These are phyloP conservation scores for Microcebus tavaratra DNA, from an alignment of 2,113 vertebrate genomes.

Conservation along the genomic window DNA sequence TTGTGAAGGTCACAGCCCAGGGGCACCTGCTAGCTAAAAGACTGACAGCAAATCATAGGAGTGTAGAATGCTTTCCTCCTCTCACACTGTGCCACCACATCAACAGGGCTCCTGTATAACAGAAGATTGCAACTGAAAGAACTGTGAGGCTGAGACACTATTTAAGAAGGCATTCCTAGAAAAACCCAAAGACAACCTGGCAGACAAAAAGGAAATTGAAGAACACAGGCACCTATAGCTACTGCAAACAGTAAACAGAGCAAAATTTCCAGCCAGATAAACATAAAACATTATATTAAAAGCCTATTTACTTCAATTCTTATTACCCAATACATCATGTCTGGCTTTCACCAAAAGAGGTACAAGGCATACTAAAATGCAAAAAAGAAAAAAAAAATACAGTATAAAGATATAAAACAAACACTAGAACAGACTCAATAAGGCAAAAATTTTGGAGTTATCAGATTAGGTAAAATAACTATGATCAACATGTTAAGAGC, in stretches of 20 bases:
- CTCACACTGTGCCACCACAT: background rate
- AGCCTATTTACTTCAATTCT: background rate
- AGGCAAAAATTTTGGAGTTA: background rate
- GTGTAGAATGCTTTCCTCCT: background rate
- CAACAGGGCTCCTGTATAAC: background rate
- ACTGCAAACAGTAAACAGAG: background rate
- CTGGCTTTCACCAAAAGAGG: conserved; percentile 25
- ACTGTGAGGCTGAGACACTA: background rate
- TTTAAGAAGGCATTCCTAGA: background rate
- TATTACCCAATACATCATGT: background rate
- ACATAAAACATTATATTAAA: background rate
- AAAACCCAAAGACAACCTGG: background rate
- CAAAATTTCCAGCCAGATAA: background rate
- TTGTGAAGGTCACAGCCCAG: background rate
- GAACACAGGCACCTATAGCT: background rate
- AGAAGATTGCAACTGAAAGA: background rate
- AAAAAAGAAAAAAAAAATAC: background rate
- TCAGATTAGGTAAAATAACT: background rate
- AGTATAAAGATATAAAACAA: background rate
- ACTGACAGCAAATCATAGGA: background rate
- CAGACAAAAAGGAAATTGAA: background rate
- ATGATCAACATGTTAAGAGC: background rate
- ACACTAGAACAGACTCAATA: background rate
- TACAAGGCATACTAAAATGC: background rate
- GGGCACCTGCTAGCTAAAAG: background rate